These are phyloP conservation scores for Natrix natrix DNA, from an alignment of 2,797 vertebrate species.

Conservation along the genomic window DNA sequence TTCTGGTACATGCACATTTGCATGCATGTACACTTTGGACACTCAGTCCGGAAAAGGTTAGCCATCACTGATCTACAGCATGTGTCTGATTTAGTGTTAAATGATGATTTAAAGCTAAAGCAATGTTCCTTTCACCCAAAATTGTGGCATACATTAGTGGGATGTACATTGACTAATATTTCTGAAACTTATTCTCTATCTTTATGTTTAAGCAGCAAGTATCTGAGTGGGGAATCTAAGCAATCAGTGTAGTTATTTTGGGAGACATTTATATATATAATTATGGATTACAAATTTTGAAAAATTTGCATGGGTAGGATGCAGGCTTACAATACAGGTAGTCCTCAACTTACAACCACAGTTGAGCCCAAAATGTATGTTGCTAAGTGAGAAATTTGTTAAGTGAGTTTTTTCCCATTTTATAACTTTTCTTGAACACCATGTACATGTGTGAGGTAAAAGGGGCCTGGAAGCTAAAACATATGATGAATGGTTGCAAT, in stretches of 20 bases:
- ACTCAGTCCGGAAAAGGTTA: no score
- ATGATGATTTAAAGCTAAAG: neutral
- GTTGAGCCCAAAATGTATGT: no score
- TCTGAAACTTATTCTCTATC: neutral
- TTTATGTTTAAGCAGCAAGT: neutral
- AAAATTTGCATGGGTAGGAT: neutral
- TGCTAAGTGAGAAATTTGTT: no score
- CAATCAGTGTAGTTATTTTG: neutral
- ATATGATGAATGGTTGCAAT: no score
- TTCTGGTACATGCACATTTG: no score
- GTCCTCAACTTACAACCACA: no score
- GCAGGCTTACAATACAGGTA: neutral
- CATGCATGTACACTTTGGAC: no score
- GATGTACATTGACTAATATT: neutral
- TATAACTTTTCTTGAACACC: neutral
- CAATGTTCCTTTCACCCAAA: neutral
- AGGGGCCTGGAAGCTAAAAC: no score
- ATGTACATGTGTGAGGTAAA: neutral
- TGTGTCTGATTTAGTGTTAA: neutral
- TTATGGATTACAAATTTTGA: neutral
- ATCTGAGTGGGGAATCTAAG: neutral
- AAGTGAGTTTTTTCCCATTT: no score
- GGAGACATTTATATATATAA: neutral
- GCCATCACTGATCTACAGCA: neutral
- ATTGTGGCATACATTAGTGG: neutral